phyloP scores from a whole-genome alignment of 2,888 invertebrate species.

The Dusona sp. region DNA sequence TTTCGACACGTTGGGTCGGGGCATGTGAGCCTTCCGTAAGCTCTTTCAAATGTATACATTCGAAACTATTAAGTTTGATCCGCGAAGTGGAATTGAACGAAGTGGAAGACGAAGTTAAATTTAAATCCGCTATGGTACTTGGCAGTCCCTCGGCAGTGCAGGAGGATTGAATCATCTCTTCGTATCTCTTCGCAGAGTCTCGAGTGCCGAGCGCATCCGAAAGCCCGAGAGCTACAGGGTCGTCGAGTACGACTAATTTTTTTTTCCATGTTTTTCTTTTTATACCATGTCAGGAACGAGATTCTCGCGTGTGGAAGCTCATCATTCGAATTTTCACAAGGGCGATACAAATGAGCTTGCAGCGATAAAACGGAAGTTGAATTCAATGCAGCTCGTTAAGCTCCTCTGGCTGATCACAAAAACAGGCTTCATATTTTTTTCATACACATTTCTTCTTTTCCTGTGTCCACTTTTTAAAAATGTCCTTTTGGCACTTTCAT shows the following conservation, averaged over 20 bases:
- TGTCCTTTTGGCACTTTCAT: constrained; percentile 16
- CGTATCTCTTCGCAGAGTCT: constrained; percentile 57
- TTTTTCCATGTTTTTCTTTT: constrained; percentile 36
- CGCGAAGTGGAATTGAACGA: constrained; percentile 18
- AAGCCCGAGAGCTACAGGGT: constrained; percentile 41
- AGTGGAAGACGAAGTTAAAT: constrained; percentile 50
- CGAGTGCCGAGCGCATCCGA: constrained; percentile 52
- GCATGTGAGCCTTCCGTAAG: background rate
- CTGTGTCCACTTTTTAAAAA: constrained; percentile 23
- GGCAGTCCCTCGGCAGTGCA: constrained; percentile 48
- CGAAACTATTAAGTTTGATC: constrained; percentile 50
- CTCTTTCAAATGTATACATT: background rate
- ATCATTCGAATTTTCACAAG: constrained; percentile 42
- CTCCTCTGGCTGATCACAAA: constrained; percentile 14
- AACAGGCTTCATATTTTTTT: constrained; percentile 42
- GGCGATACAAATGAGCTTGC: constrained; percentile 29
- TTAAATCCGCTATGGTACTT: constrained; percentile 59
- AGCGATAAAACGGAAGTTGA: constrained; percentile 68
- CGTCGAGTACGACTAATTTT: constrained; percentile 28
- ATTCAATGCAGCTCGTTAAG: constrained; percentile 71
- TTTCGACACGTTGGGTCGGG: background rate
- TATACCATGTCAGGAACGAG: constrained; percentile 29
- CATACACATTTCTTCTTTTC: constrained; percentile 27
- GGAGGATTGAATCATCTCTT: constrained; percentile 56
- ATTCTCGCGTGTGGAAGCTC: constrained; percentile 31